These are phyloP conservation scores for Champsocephalus gunnari DNA, from an alignment of 2,797 vertebrate species.

Conservation along the genomic window DNA sequence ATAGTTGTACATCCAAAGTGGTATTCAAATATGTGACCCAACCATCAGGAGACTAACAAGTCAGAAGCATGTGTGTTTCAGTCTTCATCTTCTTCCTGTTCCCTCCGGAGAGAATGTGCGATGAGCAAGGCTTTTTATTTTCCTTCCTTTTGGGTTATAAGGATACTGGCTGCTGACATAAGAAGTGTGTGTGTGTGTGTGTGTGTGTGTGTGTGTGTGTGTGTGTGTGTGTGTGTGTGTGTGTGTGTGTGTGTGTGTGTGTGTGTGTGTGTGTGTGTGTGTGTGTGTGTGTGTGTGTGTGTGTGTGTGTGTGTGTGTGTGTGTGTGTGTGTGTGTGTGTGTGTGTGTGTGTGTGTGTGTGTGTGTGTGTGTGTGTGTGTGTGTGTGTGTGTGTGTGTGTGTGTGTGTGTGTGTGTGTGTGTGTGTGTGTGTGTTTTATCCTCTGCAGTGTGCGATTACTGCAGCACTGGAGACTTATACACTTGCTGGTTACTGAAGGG, in stretches of 20 bases:
- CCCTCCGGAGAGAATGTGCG: constrained; percentile 9
- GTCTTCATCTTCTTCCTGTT: neutral
- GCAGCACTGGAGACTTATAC: constrained; percentile 87
- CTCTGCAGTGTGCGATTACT: constrained; percentile 90
- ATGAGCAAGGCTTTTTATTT: neutral
- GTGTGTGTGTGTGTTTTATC: constrained; percentile 31
- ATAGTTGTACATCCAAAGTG: neutral
- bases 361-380: constrained; percentile 14
- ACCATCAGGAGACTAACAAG: neutral
- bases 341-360: neutral
- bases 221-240: constrained; percentile 14
- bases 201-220: too few relatives aligned
- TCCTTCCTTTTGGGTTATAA: neutral
- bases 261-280: neutral
- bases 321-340: too few relatives aligned
- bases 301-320: too few relatives aligned
- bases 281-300: too few relatives aligned
- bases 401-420: constrained; percentile 23
- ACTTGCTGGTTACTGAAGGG: constrained; percentile 87
- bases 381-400: constrained; percentile 23
- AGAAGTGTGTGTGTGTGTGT: neutral
- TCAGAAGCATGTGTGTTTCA: constrained; percentile 14
- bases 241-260: constrained; percentile 18
- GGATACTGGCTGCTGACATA: neutral
- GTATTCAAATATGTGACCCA: neutral